phyloP scores from a whole-genome alignment of 23 tunicate genomes.

The Clavelina lepadiformis region DNA sequence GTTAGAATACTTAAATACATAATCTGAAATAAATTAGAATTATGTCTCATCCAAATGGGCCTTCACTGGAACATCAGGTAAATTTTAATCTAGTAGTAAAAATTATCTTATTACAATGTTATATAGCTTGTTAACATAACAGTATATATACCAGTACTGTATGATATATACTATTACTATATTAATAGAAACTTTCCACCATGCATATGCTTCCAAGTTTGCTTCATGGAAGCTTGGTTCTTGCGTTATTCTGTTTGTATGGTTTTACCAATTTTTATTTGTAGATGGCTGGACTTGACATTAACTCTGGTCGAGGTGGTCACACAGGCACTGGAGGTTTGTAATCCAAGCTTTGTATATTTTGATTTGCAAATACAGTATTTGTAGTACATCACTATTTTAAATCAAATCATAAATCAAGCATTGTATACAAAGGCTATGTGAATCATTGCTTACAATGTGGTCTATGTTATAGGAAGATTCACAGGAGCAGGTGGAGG shows the following conservation, averaged over 20 bases:
- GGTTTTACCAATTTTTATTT: background rate
- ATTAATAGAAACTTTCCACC: too few relatives aligned
- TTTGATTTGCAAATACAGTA: background rate
- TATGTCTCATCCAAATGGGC: constrained; percentile 42
- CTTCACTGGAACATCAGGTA: constrained; percentile 43
- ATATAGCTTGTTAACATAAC: too few relatives aligned
- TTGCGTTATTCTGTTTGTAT: too few relatives aligned
- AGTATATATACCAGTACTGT: too few relatives aligned
- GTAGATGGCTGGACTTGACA: constrained; percentile 55
- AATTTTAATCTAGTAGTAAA: too few relatives aligned
- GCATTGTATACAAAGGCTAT: too few relatives aligned
- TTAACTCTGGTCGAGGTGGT: constrained; percentile 32
- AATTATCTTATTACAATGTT: too few relatives aligned
- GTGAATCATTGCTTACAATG: background rate
- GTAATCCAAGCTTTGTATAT: background rate
- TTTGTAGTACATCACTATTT: background rate
- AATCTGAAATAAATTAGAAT: background rate
- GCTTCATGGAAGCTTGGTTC: too few relatives aligned
- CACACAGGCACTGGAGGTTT: constrained; percentile 19
- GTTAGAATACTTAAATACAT: background rate
- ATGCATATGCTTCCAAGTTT: too few relatives aligned
- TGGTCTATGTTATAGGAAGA: too few relatives aligned
- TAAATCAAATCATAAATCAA: background rate
- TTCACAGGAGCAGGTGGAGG: too few relatives aligned
- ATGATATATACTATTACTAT: too few relatives aligned